A percentile compares a stretch with the other conserved stretches of the same genome.
Evolutionary conservation across 2,888 invertebrate species (phyloP).

Genomic region (Baccha elongata): DNA sequence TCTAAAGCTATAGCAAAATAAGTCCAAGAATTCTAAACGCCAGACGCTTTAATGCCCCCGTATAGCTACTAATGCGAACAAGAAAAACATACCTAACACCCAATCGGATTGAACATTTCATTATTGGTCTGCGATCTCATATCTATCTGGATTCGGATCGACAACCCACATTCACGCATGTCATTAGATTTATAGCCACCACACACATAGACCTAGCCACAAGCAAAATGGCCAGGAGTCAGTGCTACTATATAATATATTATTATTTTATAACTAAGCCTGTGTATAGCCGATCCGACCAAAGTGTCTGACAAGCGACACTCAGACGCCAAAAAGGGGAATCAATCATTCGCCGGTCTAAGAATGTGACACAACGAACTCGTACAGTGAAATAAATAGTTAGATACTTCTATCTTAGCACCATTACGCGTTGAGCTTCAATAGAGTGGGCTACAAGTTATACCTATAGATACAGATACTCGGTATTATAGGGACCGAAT

Average conservation of each 20-base stretch:
- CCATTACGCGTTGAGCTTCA: constrained; percentile 4
- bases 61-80: neutral
- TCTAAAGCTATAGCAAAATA: constrained; percentile 20
- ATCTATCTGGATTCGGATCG: constrained; percentile 54
- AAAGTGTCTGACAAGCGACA: constrained; percentile 69
- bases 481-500: neutral
- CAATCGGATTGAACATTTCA: constrained; percentile 32
- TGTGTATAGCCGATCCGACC: neutral
- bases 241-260: constrained; percentile 46
- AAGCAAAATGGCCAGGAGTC: constrained; percentile 49
- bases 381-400: constrained; percentile 39
- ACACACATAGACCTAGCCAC: constrained; percentile 47
- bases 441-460: constrained; percentile 27
- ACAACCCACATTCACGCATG: constrained; percentile 71
- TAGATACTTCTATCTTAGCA: constrained; percentile 16
- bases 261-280: neutral
- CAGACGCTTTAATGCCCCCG: constrained; percentile 17
- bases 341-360: constrained; percentile 65
- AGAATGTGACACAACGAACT: constrained; percentile 69
- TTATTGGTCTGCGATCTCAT: constrained; percentile 38
- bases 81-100: neutral
- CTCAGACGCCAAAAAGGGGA: constrained; percentile 67
- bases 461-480: neutral
- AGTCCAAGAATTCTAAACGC: constrained; percentile 35
- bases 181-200: constrained; percentile 69